Conservation (phyloP, 2,797 vertebrate genomes). For the Podargus strigoides region DNA sequence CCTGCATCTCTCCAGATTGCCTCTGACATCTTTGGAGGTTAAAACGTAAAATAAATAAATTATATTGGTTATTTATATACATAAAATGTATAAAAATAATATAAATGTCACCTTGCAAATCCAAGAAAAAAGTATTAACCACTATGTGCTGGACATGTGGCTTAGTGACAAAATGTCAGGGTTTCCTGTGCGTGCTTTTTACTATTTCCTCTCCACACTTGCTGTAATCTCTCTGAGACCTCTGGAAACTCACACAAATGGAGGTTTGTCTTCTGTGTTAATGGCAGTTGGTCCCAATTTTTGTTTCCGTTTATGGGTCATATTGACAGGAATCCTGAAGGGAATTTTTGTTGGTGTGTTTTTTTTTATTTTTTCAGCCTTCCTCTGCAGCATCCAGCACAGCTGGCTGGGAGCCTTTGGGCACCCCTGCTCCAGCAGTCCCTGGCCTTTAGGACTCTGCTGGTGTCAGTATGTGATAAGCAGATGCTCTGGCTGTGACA, state of each 20-base stretch:
- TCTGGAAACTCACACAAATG: background rate
- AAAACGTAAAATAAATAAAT: background rate
- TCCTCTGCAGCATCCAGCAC: background rate
- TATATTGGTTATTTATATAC: background rate
- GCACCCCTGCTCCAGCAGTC: background rate
- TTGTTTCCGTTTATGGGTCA: background rate
- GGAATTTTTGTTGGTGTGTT: background rate
- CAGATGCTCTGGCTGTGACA: background rate
- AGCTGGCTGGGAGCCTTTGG: background rate
- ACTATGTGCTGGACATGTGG: background rate
- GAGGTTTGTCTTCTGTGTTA: background rate
- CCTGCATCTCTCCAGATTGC: background rate
- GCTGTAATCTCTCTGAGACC: background rate
- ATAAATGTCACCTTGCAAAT: background rate
- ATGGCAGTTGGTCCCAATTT: background rate
- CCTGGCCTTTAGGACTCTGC: background rate
- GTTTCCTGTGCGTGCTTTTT: slow-evolving; percentile 4
- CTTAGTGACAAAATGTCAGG: background rate
- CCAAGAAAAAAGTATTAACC: background rate
- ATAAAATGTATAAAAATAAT: background rate
- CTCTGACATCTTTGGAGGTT: background rate
- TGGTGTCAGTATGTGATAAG: background rate
- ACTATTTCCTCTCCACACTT: slow-evolving; percentile 15
- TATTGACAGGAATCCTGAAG: background rate
- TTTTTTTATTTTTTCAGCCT: background rate